Conservation (phyloP, 1,140 invertebrate species). For the Araneus ventricosus region DNA sequence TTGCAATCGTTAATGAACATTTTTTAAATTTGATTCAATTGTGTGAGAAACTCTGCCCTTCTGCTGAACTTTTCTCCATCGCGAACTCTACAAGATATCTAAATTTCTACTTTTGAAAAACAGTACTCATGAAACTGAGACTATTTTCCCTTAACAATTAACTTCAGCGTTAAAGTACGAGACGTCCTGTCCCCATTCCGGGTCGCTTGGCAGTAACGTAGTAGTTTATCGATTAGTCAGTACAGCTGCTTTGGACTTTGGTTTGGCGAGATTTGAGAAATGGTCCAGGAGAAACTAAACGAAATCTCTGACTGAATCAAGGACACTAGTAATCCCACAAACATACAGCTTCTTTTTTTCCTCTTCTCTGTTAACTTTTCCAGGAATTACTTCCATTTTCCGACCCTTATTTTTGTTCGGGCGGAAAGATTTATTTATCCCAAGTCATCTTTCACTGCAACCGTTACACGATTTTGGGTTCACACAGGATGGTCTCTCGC, state of each 20-base stretch:
- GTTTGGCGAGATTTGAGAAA: not conserved
- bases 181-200: not conserved
- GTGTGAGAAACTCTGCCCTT: too few species aligned
- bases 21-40: too few species aligned
- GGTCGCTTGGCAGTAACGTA: not conserved
- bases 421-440: not conserved
- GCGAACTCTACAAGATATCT: too few species aligned
- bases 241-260: slow-evolving; percentile 6
- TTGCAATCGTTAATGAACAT: too few species aligned
- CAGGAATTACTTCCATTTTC: not conserved
- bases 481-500: too few species aligned
- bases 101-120: too few species aligned
- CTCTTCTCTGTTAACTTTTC: not conserved
- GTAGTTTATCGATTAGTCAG: not conserved
- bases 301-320: slow-evolving; percentile 16
- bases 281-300: not conserved
- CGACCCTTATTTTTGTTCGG: not conserved
- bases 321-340: not conserved
- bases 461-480: not conserved
- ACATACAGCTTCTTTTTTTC: not conserved
- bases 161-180: not conserved
- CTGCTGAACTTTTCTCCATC: too few species aligned
- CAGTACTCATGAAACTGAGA: too few species aligned
- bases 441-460: not conserved
- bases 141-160: too few species aligned